Conservation (phyloP, 2,888 invertebrate genomes). For the Oscheius sp. region DNA sequence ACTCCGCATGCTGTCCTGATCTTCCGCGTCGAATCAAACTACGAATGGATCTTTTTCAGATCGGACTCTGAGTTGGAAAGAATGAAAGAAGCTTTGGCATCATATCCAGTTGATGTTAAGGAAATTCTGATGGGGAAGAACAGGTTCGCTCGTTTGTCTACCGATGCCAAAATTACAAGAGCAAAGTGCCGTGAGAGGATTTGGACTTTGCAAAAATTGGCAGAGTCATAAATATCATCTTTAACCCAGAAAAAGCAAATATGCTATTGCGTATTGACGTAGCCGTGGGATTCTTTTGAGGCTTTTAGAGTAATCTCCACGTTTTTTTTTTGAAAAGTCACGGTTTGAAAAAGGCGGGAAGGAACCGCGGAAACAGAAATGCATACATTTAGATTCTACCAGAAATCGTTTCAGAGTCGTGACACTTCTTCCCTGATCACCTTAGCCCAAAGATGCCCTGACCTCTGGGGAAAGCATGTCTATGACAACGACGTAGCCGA, state of each 20-base stretch:
- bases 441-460: constrained; percentile 22
- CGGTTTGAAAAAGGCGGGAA: too few species aligned
- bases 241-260: background rate
- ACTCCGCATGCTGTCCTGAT: constrained; percentile 13
- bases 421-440: constrained; percentile 12
- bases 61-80: constrained; percentile 28
- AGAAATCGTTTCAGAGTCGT: constrained; percentile 19
- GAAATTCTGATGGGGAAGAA: constrained; percentile 11
- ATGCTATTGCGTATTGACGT: too few species aligned
- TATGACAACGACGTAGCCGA: constrained; percentile 24
- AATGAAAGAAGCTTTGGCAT: constrained; percentile 1
- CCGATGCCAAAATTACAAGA: too few species aligned
- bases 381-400: background rate
- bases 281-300: too few species aligned
- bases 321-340: too few species aligned
- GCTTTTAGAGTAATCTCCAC: too few species aligned
- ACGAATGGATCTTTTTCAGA: constrained; percentile 33
- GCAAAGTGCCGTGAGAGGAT: too few species aligned
- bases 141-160: background rate
- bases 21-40: constrained; percentile 14
- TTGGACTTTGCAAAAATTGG: background rate
- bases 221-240: background rate
- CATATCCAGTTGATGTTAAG: constrained; percentile 16
- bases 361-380: too few species aligned
- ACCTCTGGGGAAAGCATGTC: constrained; percentile 27